Evolutionary conservation across 2,888 invertebrate species (phyloP), one percentile per base, ranked within the genome.

Genomic region (Nomada ruficornis): DNA sequence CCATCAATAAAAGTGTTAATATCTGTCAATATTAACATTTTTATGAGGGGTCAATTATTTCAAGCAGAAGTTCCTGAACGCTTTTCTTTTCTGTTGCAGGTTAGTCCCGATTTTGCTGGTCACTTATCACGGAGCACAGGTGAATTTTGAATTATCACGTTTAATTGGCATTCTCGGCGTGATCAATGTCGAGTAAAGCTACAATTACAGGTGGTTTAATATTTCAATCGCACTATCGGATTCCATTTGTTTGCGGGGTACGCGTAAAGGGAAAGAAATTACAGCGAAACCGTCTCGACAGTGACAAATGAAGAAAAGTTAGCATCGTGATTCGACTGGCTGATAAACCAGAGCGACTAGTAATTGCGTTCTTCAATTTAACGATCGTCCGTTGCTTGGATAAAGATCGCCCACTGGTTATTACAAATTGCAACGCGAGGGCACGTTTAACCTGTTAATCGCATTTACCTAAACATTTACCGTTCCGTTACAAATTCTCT

Each of bases 301-400:
- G 70, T 74, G 77, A 77, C 78, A 78, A 88, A 87, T 80, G 84
- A 88, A 87, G 87, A 85, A 80, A 86, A 79, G 86, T 83, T 79
- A 68, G 70, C 70, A 29, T 63, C 75, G 80, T 52, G 72, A 76
- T 76, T 76, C 20, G 75, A 15, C 36, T 29, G 47, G 60, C 20
- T 26, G 78, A 77, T 74, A 74, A 73, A 54, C 54, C 29, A 23
- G 55, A 64, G 26, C 52, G 26, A 50, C 44, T 55, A 44, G 76
- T 70, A 80, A 77, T 79, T 75, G 72, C 80, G 82, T 75, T 73
- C 69, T 64, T 59, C 64, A 29, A 77, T 72, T 68, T 82, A 77
- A 84, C 68, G 70, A 71, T n/a, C 63, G 86, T 36, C 63, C 20
- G 42, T 29, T 57, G 29, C 42, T 50, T 52, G 69, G 44, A 72